A percentile compares a stretch with the other conserved stretches of the same genome.
Evolutionary conservation across 2,888 invertebrate genomes (phyloP).

Genomic region (Apotomis turbidana): DNA sequence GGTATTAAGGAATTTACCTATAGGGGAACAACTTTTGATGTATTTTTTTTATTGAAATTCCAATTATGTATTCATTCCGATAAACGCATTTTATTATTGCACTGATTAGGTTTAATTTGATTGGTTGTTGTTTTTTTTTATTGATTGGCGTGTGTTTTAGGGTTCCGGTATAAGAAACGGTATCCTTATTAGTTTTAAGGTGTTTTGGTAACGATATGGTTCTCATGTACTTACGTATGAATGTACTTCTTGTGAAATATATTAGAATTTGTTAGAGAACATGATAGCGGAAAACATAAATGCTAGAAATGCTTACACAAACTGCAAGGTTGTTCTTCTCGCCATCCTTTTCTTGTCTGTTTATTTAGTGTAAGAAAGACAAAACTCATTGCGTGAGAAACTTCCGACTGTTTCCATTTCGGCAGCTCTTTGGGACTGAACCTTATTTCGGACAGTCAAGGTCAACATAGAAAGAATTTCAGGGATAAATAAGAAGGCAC

Average conservation of each 20-base stretch:
- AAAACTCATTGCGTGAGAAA: too few relatives aligned
- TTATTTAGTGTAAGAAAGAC: too few relatives aligned
- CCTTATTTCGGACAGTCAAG: too few relatives aligned
- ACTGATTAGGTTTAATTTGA: constrained; percentile 39
- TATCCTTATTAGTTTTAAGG: constrained; percentile 1
- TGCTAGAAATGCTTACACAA: too few relatives aligned
- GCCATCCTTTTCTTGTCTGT: too few relatives aligned
- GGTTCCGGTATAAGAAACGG: constrained; percentile 1
- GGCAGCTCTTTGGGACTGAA: too few relatives aligned
- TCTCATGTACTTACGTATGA: not conserved
- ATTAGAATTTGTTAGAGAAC: not conserved
- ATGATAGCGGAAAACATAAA: not conserved
- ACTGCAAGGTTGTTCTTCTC: too few relatives aligned
- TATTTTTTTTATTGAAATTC: constrained; percentile 31
- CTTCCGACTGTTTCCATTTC: too few relatives aligned
- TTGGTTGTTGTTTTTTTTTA: constrained; percentile 31
- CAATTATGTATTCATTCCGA: constrained; percentile 36
- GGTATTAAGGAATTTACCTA: constrained; percentile 26
- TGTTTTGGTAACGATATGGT: constrained; percentile 25
- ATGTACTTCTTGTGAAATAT: constrained; percentile 12
- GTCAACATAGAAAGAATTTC: too few relatives aligned
- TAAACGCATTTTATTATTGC: constrained; percentile 41
- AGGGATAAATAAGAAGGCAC: too few relatives aligned
- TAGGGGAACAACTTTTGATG: constrained; percentile 32
- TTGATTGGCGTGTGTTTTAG: constrained; percentile 25